These are phyloP conservation scores for Gila orcuttii DNA, from an alignment of 2,113 vertebrate genomes.

Conservation along the genomic window DNA sequence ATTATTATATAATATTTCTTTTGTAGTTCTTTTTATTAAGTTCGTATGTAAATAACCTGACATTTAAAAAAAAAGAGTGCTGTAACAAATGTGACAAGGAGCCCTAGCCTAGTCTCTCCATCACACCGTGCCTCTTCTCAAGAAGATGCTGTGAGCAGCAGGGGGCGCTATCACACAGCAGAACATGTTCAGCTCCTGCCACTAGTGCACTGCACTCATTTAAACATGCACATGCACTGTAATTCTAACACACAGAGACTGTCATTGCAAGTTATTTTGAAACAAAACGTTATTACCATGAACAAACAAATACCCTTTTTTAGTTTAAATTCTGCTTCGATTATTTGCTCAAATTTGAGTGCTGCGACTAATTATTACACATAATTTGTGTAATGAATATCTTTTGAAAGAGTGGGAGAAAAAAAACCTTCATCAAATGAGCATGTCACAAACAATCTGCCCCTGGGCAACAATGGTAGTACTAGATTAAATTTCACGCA, in stretches of 20 bases:
- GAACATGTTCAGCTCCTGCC: not conserved
- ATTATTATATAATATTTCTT: too few relatives aligned
- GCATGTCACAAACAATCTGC: slow-evolving; percentile 20
- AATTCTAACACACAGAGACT: not conserved
- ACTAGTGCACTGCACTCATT: not conserved
- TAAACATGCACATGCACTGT: not conserved
- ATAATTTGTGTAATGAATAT: not conserved
- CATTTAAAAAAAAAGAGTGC: not conserved
- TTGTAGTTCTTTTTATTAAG: too few relatives aligned
- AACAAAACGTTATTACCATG: not conserved
- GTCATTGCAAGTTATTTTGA: not conserved
- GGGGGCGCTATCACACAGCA: not conserved
- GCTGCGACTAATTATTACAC: not conserved
- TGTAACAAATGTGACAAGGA: not conserved
- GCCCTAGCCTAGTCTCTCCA: not conserved
- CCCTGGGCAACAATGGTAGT: not conserved
- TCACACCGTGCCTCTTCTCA: not conserved
- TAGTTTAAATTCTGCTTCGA: not conserved
- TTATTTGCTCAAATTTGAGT: too few relatives aligned
- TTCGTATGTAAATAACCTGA: too few relatives aligned
- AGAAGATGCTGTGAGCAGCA: not conserved
- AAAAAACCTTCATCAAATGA: not conserved
- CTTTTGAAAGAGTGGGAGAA: not conserved
- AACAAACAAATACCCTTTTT: not conserved
- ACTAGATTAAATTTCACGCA: not conserved